Base-by-base conservation (phyloP, 2,113 vertebrate species). In the Urocolius indicus region DNA sequence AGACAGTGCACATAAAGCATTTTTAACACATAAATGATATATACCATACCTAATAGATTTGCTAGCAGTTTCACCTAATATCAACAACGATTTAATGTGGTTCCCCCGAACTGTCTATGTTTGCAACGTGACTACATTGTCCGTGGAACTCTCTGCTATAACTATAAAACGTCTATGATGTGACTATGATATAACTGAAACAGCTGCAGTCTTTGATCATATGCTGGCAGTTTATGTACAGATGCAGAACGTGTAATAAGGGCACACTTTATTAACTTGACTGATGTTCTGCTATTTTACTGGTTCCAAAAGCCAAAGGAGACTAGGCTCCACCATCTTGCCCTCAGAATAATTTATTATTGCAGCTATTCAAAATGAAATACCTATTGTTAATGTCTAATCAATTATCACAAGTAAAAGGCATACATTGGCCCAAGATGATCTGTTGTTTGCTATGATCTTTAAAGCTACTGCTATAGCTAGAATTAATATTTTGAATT, bases 241-340 rank as follows among this genome's bases (percentile, higher is more conserved):
- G 93, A 95, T 94, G 83, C 45, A 93, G 87, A 96, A 75, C 38
- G 81, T 71, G 67, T 76, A 92, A 62, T 69, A 90, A 78, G 68
- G 93, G 84, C 80, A 90, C 84, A 95, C 95, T 94, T 95, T 96
- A 96, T 96, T 96, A 96, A 92, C 73, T 83, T 95, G 91, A 97
- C 86, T 91, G 94, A 96, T 94, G 86, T 91, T 93, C 92, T 96
- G 80, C 93, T 96, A 90, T 65, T 55, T 91, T 88, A 87, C 96
- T 75, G 45, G 84, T 85, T 95, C 72, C 92, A 84, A 92, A 96
- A 95, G 77, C 84, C 16, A 38, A 86, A 89, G 87, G 54, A 93
- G 46, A 87, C 52, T 46, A 87, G 86, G 65, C 66, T 91, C 72
- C 59, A 89, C 72, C 57, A 73, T n/a, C 13, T 17, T 83, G 29